Conservation (phyloP, 2,888 invertebrate species). For the Caenorhabditis sp. region DNA sequence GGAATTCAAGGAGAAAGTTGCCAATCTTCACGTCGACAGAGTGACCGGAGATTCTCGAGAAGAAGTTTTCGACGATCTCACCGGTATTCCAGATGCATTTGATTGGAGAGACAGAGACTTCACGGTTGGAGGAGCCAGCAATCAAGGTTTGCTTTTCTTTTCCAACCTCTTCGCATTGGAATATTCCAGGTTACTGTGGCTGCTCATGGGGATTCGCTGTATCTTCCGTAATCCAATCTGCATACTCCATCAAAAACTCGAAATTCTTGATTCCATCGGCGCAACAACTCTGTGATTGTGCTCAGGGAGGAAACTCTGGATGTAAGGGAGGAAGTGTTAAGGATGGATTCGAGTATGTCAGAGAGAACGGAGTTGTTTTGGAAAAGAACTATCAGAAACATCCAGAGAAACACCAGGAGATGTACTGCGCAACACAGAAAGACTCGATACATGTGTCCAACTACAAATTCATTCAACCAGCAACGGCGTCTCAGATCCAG, state of each 20-base stretch:
- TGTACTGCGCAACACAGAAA: slow-evolving; percentile 16
- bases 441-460: slow-evolving; percentile 18
- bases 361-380: slow-evolving; percentile 19
- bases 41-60: background rate
- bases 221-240: slow-evolving; percentile 32
- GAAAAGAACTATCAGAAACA: slow-evolving; percentile 34
- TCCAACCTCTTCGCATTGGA: background rate
- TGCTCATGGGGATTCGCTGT: slow-evolving; percentile 47
- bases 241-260: slow-evolving; percentile 13
- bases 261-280: slow-evolving; percentile 27
- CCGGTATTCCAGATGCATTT: slow-evolving; percentile 9
- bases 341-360: slow-evolving; percentile 38
- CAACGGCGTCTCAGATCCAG: slow-evolving; percentile 16
- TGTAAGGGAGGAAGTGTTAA: slow-evolving; percentile 33
- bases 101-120: slow-evolving; percentile 29
- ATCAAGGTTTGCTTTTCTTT: slow-evolving; percentile 30
- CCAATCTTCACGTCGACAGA: slow-evolving; percentile 34
- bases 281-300: slow-evolving; percentile 52
- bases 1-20: slow-evolving; percentile 35
- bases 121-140: slow-evolving; percentile 24
- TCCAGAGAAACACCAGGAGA: slow-evolving; percentile 15
- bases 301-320: slow-evolving; percentile 41
- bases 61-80: background rate
- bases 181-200: slow-evolving; percentile 39
- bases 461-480: slow-evolving; percentile 29